Evolutionary conservation across 1,140 invertebrate genomes (phyloP), one percentile per base, ranked within the genome.

Genomic region (Steinernema feltiae): DNA sequence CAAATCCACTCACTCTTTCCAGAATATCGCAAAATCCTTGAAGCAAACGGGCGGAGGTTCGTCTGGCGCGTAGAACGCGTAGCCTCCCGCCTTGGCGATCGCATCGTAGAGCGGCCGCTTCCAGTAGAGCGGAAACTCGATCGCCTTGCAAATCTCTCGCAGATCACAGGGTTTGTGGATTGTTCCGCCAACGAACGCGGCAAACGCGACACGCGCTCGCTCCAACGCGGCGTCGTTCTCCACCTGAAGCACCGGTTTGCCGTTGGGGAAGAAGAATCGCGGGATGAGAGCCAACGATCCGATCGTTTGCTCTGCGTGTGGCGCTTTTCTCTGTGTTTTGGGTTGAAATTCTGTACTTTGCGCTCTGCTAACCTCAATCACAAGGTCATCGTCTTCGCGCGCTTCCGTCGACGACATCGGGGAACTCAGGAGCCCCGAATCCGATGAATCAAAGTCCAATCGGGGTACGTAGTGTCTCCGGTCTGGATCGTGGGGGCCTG

Each of bases 1-100:
- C n/a, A n/a, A n/a, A n/a, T n/a, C n/a, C n/a, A n/a, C n/a, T 82
- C 81, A 89, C 88, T 85, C 75, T 69, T 79, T 76, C 84, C 84
- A 85, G 75, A 76, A 85, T n/a, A 77, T 71, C 18, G 63, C 35
- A 70, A 85, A 85, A 31, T 85, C 85, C 29, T 79, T 75, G 70
- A 82, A 82, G 29, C 72, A 77, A 21, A 83, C 3, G 15, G 53
- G 53, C 7, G 53, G 53, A 15, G 24, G 53, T n/a, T 63, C 24
- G 15, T 63, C 53, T 7, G 12, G 12, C 12, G 12, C 15, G 24
- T 63, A 63, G 53, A 63, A 63, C 53, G 53, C 15, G 53, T 63
- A 63, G 53, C 53, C 53, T 63, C 12, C 24, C 2, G 53, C 53
- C 24, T 27, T 63, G 24, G 53, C 53, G 53, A 63, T 63, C 12